Evolutionary conservation across 1,140 invertebrate species (phyloP).

Genomic region (Drosophila leontia): DNA sequence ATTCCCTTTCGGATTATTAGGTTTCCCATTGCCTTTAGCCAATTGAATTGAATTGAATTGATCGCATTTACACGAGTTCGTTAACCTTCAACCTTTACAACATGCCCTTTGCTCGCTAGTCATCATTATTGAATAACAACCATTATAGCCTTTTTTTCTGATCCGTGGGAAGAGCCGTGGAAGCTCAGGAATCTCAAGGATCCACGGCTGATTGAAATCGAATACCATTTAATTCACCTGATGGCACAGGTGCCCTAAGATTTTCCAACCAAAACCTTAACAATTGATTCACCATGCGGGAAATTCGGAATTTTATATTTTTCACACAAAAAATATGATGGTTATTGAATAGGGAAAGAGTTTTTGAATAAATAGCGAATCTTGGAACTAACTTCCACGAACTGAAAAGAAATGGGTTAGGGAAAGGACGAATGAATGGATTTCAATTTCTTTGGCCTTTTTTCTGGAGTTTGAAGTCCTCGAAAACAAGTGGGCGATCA

Average conservation of each 20-base stretch:
- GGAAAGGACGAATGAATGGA: conserved; percentile 46
- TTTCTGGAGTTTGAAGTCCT: conserved; percentile 18
- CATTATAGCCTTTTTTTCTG: conserved; percentile 22
- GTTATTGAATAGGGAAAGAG: conserved; percentile 8
- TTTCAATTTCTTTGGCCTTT: conserved; percentile 49
- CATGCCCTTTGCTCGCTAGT: conserved; percentile 18
- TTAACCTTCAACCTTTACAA: conserved; percentile 63
- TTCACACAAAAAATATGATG: conserved; percentile 47
- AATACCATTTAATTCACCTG: conserved; percentile 56
- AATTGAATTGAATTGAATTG: conserved; percentile 12
- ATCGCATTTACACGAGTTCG: conserved; percentile 46
- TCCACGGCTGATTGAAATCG: conserved; percentile 73
- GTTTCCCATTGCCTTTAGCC: not conserved
- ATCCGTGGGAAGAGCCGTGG: conserved; percentile 62
- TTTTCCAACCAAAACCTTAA: conserved; percentile 45
- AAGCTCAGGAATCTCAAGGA: conserved; percentile 67
- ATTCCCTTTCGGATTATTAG: not conserved
- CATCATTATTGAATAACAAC: conserved; percentile 36
- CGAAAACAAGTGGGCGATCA: conserved; percentile 63
- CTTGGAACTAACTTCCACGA: conserved; percentile 73
- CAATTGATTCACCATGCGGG: conserved; percentile 70
- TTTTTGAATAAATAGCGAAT: conserved; percentile 68
- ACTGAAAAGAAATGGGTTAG: conserved; percentile 46
- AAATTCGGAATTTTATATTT: conserved; percentile 46
- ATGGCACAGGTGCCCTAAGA: conserved; percentile 70